Evolutionary conservation across 2,113 vertebrate genomes (phyloP).

Genomic region (Athene noctua): DNA sequence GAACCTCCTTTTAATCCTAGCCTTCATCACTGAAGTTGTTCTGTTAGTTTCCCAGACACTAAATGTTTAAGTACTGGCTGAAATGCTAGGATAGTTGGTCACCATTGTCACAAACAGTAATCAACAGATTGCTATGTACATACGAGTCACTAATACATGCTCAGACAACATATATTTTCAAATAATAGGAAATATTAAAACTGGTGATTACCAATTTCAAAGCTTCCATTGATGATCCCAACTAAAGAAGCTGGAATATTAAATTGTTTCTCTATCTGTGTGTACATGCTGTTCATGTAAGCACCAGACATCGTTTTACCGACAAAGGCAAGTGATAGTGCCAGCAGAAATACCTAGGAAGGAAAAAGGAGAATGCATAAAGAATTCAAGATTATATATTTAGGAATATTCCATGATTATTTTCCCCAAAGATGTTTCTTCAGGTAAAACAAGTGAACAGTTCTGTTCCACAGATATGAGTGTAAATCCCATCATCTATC

Average conservation of each 20-base stretch:
- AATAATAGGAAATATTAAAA: neutral
- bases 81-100: neutral
- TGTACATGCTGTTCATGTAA: constrained; percentile 81
- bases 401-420: neutral
- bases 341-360: constrained; percentile 77
- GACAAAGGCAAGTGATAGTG: constrained; percentile 72
- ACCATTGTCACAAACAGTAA: neutral
- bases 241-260: constrained; percentile 78
- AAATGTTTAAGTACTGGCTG: neutral
- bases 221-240: constrained; percentile 81
- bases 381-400: neutral
- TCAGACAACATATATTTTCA: neutral
- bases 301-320: constrained; percentile 76
- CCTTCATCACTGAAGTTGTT: neutral
- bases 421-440: neutral
- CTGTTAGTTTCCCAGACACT: neutral
- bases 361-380: neutral
- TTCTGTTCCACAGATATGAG: neutral
- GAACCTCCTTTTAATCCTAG: neutral
- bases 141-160: neutral
- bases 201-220: constrained; percentile 79
- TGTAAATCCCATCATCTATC: neutral
- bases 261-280: constrained; percentile 82
- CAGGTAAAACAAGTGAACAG: neutral
- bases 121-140: neutral